Evolutionary conservation across 2,113 vertebrate genomes (phyloP), one percentile per base, ranked within the genome.

Genomic region (Sitta europaea): DNA sequence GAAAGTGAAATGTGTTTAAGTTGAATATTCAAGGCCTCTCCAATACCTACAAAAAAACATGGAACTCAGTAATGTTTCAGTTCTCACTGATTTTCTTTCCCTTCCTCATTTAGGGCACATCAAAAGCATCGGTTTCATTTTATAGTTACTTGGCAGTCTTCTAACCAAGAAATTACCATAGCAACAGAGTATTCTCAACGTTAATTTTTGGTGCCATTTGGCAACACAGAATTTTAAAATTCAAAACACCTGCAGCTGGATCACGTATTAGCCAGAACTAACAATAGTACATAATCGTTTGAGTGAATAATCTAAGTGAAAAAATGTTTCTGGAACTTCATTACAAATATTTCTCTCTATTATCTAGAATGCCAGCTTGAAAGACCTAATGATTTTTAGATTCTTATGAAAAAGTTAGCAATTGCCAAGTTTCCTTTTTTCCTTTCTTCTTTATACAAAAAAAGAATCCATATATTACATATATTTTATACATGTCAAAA

Each of bases 261-360:
- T 76, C 42, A 70, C 36, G 4, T 65, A 57, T 65, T 95, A 91
- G 93, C 93, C 96, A 96, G 89, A 97, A 95, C 76, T 94, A 96
- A 96, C 94, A 96, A 94, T 72, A 96, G 93, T 76, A 91, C 78
- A 94, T 90, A 91, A 96, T 79, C 62, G 85, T 91, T 68, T 94
- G 80, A 96, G 93, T 82, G 84, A 95, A 95, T 94, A 94, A 94
- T 62, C n/a, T 62, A 53, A 94, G 50, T 54, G 54, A 97, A 96
- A 97, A 95, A 95, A 92, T 88, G 86, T 96, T 96, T 94, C 78
- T 96, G 81, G 94, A 94, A 92, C 80, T 87, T 89, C 57, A 82
- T 62, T 87, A 75, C 70, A 85, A 96, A 92, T 96, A 94, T n/a
- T 91, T 82, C 48, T 76, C 43, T 83, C 86, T 63, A 57, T 86